Percentiles rank a stretch among this genome's conserved stretches.
Evolutionary conservation across 2,113 vertebrate species (phyloP).

Genomic region (Drymodes brunneopygia): DNA sequence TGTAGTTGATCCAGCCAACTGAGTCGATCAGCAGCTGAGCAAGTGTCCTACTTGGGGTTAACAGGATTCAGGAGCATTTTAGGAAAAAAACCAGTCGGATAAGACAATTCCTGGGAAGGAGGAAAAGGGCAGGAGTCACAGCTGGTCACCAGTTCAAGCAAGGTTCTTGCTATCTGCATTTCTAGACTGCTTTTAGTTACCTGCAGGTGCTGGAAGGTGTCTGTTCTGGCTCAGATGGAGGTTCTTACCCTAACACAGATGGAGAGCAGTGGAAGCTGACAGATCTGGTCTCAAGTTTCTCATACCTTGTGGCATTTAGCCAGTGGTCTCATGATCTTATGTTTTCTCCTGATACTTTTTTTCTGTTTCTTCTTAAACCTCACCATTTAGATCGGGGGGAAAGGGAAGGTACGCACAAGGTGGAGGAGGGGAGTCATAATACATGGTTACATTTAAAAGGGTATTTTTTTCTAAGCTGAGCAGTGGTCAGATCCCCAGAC

Average conservation of each 20-base stretch:
- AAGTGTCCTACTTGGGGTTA: background rate
- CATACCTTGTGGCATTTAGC: background rate
- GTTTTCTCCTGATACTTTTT: background rate
- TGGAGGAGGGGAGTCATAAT: background rate
- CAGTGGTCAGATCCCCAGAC: background rate
- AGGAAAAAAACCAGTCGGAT: background rate
- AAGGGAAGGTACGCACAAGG: background rate
- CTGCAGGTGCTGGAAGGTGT: background rate
- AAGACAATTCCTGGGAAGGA: background rate
- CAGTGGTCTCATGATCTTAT: background rate
- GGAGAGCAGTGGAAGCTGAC: background rate
- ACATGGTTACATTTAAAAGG: background rate
- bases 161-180: background rate
- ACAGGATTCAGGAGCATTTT: background rate
- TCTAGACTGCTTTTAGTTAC: background rate
- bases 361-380: background rate
- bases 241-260: background rate
- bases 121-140: background rate
- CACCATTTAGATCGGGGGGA: fast-evolving
- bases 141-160: background rate
- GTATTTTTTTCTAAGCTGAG: background rate
- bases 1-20: background rate
- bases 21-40: background rate
- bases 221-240: background rate
- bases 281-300: background rate